Evolutionary conservation across 2,113 vertebrate species (phyloP).

Genomic region (Vidua chalybeata): DNA sequence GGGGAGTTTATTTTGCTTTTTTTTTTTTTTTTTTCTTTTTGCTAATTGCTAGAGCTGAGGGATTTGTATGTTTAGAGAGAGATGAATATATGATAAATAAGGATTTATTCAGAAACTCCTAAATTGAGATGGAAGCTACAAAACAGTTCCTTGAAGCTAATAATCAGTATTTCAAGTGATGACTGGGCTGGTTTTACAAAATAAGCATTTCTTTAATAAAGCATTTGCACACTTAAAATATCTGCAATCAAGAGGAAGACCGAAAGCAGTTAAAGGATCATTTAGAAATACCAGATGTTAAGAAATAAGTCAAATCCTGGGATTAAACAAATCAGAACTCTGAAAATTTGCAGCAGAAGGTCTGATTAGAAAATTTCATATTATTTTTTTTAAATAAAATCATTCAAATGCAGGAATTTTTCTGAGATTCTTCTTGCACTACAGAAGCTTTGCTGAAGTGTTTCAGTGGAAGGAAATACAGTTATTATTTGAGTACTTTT

Average conservation of each 20-base stretch:
- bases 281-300: neutral
- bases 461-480: neutral
- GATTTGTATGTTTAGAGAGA: neutral
- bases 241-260: neutral
- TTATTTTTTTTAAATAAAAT: neutral
- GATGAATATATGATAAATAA: neutral
- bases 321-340: neutral
- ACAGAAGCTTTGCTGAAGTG: neutral
- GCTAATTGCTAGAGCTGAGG: neutral
- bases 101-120: neutral
- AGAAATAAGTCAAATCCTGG: neutral
- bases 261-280: neutral
- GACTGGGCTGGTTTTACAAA: neutral
- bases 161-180: neutral
- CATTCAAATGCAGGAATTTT: neutral
- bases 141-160: neutral
- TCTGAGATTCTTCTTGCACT: neutral
- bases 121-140: neutral
- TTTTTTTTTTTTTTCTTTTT: neutral
- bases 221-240: neutral
- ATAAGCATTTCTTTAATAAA: neutral
- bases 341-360: neutral
- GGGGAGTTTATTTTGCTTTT: neutral
- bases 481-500: neutral
- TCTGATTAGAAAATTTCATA: neutral